Conservation (phyloP, 2,113 vertebrate genomes). For the Saccopteryx bilineata region DNA sequence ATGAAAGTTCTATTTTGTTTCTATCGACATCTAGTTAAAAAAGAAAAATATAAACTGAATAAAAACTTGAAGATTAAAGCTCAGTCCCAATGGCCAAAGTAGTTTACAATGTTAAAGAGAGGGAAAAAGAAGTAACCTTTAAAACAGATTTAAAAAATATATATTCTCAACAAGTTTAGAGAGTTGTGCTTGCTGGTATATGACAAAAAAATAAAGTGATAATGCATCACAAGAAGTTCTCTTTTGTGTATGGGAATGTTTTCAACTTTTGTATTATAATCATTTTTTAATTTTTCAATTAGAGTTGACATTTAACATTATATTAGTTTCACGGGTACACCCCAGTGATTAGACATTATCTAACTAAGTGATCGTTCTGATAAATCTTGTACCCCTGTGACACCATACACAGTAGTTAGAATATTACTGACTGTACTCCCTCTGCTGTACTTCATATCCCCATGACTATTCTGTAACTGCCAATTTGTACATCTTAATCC, state of each 20-base stretch:
- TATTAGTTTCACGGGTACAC: background rate
- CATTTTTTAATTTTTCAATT: background rate
- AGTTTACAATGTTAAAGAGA: conserved; percentile 23
- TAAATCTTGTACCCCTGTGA: background rate
- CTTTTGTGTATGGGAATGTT: background rate
- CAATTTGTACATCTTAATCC: background rate
- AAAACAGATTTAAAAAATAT: conserved; percentile 23
- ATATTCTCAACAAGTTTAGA: conserved; percentile 65
- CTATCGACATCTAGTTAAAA: conserved; percentile 40
- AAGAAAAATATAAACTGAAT: conserved; percentile 37
- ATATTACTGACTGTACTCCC: background rate
- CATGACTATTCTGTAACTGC: background rate
- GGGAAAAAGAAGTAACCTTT: background rate
- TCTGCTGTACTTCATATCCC: too few relatives aligned
- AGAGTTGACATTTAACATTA: background rate
- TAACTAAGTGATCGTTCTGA: background rate
- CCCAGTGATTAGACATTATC: background rate
- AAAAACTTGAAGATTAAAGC: background rate
- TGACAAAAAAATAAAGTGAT: conserved; percentile 44
- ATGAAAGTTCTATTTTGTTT: conserved; percentile 73
- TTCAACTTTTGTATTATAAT: conserved; percentile 34
- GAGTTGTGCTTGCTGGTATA: conserved; percentile 46
- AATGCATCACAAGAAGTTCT: background rate
- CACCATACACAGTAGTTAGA: background rate
- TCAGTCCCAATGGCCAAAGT: background rate